These are phyloP conservation scores for Monoplex corrugatus DNA, from an alignment of 2,888 invertebrate species.

Conservation along the genomic window DNA sequence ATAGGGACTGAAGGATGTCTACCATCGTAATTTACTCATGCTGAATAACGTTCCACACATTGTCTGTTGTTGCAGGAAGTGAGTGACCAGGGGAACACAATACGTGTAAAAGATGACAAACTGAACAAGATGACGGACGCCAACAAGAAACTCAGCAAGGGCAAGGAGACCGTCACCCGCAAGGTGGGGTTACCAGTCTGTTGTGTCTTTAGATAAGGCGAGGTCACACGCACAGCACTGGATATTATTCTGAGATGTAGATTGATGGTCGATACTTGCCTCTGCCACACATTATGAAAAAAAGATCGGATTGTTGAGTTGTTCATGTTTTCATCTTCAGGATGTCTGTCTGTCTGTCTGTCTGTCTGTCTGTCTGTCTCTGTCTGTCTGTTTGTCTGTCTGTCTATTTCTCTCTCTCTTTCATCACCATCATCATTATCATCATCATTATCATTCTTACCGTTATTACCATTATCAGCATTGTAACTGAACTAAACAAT, in stretches of 20 bases:
- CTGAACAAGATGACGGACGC: conserved; percentile 78
- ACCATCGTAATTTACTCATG: no score
- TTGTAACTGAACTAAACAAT: neutral
- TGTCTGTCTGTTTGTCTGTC: no score
- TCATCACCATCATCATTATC: neutral
- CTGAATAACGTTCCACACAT: no score
- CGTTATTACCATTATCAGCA: neutral
- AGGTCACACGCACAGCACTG: no score
- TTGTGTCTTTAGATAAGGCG: no score
- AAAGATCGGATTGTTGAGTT: no score
- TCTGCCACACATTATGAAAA: no score
- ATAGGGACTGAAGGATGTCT: no score
- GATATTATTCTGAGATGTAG: no score
- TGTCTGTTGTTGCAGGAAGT: conserved; percentile 14
- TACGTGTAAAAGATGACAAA: conserved; percentile 79
- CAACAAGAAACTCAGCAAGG: conserved; percentile 82
- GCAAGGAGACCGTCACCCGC: conserved; percentile 83
- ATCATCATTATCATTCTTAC: neutral
- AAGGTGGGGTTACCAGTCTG: conserved; percentile 74
- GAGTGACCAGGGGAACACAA: neutral
- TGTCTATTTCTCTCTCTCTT: neutral
- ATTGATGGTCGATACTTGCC: no score
- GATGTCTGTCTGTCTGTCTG: conserved; percentile 10
- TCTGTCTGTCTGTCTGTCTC: neutral
- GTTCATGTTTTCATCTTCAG: neutral